These are phyloP conservation scores for Caenorhabditis wallacei DNA, from an alignment of 2,888 invertebrate genomes.

Conservation along the genomic window DNA sequence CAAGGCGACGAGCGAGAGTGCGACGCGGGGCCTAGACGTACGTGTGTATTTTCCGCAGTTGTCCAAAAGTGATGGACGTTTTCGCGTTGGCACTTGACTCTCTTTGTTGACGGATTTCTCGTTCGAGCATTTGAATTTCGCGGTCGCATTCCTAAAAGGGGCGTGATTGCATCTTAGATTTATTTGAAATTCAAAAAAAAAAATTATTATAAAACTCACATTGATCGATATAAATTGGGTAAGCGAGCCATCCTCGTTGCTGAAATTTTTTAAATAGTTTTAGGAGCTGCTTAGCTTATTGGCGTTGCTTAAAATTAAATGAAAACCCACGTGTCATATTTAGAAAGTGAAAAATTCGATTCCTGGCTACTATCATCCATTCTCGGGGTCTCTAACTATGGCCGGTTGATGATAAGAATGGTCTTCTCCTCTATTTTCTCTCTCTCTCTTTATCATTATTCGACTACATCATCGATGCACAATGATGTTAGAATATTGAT, in stretches of 20 bases:
- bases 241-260: slow-evolving; percentile 38
- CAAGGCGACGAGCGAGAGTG: slow-evolving; percentile 46
- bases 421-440: neutral
- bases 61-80: slow-evolving; percentile 74
- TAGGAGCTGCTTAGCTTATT: neutral
- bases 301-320: neutral
- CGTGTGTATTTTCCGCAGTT: slow-evolving; percentile 71
- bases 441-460: slow-evolving; percentile 19
- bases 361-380: slow-evolving; percentile 66
- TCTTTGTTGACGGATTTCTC: slow-evolving; percentile 73
- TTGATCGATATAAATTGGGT: slow-evolving; percentile 39
- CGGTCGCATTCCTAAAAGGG: slow-evolving; percentile 65
- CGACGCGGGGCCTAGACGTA: slow-evolving; percentile 36
- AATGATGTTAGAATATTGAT: slow-evolving; percentile 12
- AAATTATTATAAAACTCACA: slow-evolving; percentile 26
- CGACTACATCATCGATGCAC: slow-evolving; percentile 25
- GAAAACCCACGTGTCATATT: slow-evolving; percentile 55
- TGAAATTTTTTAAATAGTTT: slow-evolving; percentile 10
- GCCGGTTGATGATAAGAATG: slow-evolving; percentile 44
- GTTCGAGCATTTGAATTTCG: slow-evolving; percentile 68
- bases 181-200: neutral
- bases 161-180: neutral
- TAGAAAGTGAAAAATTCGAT: slow-evolving; percentile 52
- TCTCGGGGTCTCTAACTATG: neutral
- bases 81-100: slow-evolving; percentile 74